A percentile compares a stretch with the other conserved stretches of the same genome.
Conservation (phyloP, 2,888 invertebrate genomes). For the Rotaria magnacalcarata region DNA sequence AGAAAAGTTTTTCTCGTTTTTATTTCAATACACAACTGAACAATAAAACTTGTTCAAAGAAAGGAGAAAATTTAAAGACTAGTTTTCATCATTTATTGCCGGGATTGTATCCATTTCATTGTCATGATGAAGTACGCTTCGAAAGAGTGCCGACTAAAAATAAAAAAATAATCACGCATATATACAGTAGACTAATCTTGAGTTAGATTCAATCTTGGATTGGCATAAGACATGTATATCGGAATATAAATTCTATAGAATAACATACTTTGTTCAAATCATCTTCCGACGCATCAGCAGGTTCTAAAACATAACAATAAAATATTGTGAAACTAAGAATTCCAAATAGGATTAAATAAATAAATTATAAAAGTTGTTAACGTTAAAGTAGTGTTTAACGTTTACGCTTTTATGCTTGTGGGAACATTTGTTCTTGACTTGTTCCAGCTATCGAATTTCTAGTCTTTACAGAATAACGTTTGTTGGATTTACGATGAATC, state of each 20-base stretch:
- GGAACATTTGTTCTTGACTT: too few relatives aligned
- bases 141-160: slow-evolving; percentile 4
- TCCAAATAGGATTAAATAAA: too few relatives aligned
- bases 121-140: background rate
- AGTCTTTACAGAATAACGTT: too few relatives aligned
- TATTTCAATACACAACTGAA: slow-evolving; percentile 28
- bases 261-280: background rate
- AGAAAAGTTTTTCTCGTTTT: background rate
- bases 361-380: too few relatives aligned
- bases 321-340: background rate
- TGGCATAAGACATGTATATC: background rate
- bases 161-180: background rate
- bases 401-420: too few relatives aligned
- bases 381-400: too few relatives aligned
- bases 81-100: background rate
- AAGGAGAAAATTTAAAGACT: background rate
- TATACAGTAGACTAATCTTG: too few relatives aligned
- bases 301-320: background rate
- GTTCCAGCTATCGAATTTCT: too few relatives aligned
- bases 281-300: slow-evolving; percentile 8
- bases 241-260: background rate
- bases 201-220: too few relatives aligned
- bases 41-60: slow-evolving; percentile 20
- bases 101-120: slow-evolving; percentile 23
- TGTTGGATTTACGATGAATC: too few relatives aligned